A percentile compares a stretch with the other conserved stretches of the same genome.
Conservation (phyloP, 1,140 invertebrate species). For the Drosophila repleta region DNA sequence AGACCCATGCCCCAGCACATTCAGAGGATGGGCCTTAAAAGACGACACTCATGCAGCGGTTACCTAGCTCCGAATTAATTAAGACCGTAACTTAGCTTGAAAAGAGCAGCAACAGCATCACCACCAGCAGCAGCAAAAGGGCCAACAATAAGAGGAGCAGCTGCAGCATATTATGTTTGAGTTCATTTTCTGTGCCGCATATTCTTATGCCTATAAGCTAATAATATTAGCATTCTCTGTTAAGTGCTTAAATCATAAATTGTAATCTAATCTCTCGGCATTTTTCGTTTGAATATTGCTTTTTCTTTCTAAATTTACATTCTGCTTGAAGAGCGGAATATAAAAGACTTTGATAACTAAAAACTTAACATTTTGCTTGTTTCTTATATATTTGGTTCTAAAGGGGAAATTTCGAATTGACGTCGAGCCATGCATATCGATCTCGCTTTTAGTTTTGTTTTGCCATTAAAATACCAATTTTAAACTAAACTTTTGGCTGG, state of each 20-base stretch:
- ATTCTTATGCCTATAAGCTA: neutral
- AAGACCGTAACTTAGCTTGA: conserved; percentile 52
- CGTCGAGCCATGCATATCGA: neutral
- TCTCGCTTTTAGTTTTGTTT: conserved; percentile 12
- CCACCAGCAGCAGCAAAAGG: conserved; percentile 8
- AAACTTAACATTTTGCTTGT: too few species aligned
- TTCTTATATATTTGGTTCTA: neutral
- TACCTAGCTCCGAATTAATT: conserved; percentile 59
- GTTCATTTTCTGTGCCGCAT: neutral
- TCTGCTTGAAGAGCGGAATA: neutral
- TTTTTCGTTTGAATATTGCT: neutral
- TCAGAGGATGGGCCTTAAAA: conserved; percentile 1
- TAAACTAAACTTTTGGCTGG: neutral
- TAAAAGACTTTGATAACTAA: too few species aligned
- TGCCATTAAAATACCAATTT: neutral
- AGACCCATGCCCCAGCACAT: conserved; percentile 24
- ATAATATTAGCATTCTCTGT: neutral
- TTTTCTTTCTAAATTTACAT: too few species aligned
- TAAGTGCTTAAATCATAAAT: neutral
- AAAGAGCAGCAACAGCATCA: conserved; percentile 22
- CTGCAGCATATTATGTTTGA: neutral
- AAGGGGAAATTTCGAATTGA: neutral
- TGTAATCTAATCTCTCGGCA: neutral
- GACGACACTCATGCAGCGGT: conserved; percentile 8
- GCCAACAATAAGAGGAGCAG: conserved; percentile 7